These are phyloP conservation scores for Harpagifer antarcticus DNA, from an alignment of 2,797 vertebrate genomes.

Conservation along the genomic window DNA sequence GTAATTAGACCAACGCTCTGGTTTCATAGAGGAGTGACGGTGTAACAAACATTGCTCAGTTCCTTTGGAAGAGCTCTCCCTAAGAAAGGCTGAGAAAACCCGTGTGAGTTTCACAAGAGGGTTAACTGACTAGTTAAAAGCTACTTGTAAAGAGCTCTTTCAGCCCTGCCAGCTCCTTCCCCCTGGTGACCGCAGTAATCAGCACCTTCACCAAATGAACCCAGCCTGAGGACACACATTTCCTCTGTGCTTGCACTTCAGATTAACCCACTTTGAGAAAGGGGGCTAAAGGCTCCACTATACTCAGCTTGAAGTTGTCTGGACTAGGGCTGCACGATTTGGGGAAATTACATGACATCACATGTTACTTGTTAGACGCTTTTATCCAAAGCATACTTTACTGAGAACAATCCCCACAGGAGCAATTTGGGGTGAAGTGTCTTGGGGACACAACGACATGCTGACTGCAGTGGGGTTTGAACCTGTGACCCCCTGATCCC, in stretches of 20 bases:
- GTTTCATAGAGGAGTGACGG: constrained; percentile 14
- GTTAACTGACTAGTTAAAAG: constrained; percentile 58
- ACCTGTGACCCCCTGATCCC: too few relatives aligned
- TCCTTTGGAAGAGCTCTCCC: constrained; percentile 26
- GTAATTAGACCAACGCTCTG: constrained; percentile 51
- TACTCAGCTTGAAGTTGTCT: constrained; percentile 11
- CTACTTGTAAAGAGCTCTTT: constrained; percentile 66
- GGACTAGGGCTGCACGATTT: too few relatives aligned
- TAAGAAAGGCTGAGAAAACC: constrained; percentile 19
- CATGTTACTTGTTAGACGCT: too few relatives aligned
- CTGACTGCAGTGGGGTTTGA: too few relatives aligned
- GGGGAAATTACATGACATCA: too few relatives aligned
- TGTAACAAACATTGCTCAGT: constrained; percentile 27
- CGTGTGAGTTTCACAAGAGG: constrained; percentile 48
- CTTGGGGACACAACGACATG: too few relatives aligned
- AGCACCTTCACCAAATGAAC: constrained; percentile 56
- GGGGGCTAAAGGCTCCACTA: constrained; percentile 33
- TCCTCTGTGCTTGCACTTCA: constrained; percentile 35
- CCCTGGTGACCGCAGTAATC: constrained; percentile 60
- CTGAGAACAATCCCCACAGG: too few relatives aligned
- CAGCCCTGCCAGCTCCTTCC: constrained; percentile 55
- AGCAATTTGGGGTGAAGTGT: too few relatives aligned
- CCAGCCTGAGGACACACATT: constrained; percentile 41
- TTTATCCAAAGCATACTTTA: too few relatives aligned
- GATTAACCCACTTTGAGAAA: constrained; percentile 41